phyloP scores from a whole-genome alignment of 2,888 invertebrate genomes.

The Mayetiola destructor region DNA sequence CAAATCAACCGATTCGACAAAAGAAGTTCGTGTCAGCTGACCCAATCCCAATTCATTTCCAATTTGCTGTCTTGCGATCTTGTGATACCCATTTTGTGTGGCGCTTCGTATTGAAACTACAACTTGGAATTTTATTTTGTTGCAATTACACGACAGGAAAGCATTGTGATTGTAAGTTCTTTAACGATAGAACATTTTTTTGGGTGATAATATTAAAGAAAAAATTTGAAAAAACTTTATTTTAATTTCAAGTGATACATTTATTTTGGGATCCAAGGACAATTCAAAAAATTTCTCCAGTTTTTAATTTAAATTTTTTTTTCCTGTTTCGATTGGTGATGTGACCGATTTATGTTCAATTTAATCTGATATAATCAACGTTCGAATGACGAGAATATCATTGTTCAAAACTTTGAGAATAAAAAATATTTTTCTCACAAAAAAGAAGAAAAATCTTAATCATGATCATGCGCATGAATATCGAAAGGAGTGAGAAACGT shows the following conservation, averaged over 20 bases:
- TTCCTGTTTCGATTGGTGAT: too few relatives aligned
- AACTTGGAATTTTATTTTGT: conserved; percentile 15
- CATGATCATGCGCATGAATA: not conserved
- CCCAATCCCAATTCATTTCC: not conserved
- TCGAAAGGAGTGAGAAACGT: not conserved
- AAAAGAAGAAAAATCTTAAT: too few relatives aligned
- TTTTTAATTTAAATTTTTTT: too few relatives aligned
- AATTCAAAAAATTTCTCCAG: too few relatives aligned
- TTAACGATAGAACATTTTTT: too few relatives aligned
- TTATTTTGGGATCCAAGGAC: not conserved
- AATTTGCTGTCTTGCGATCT: conserved; percentile 16
- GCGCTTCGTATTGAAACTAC: not conserved
- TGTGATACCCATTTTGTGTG: conserved; percentile 17
- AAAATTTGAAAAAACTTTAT: not conserved
- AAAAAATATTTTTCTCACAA: not conserved
- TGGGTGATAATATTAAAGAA: not conserved
- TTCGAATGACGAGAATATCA: too few relatives aligned
- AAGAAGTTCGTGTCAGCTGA: conserved; percentile 11
- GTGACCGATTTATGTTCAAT: too few relatives aligned
- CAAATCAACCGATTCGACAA: too few relatives aligned
- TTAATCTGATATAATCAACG: too few relatives aligned
- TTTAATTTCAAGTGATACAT: not conserved
- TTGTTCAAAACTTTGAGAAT: not conserved
- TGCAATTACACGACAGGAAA: conserved; percentile 16
- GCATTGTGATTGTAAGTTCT: too few relatives aligned